Base-by-base conservation (phyloP, 2,113 vertebrate species). In the Noturus placidus region DNA sequence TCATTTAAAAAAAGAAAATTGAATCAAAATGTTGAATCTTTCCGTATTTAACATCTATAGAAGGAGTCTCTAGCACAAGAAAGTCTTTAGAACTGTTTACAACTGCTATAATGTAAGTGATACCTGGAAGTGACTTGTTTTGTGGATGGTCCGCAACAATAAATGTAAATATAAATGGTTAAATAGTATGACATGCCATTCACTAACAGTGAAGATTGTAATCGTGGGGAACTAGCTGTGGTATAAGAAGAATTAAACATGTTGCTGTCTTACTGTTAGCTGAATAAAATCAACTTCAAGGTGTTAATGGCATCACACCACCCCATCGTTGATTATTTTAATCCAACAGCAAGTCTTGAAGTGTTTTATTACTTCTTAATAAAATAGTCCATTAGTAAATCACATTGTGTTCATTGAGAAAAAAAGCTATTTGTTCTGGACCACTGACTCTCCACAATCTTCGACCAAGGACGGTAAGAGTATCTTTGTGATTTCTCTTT, bases 401-500 rank as follows among this genome's bases (percentile, higher is more conserved):
- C 19, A 38, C 30, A 27, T 25, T 59, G 33, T 50, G 30, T 81
- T 59, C 54, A 59, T 14, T 14, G 27, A 78, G 54, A n/a, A 46
- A 79, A 78, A 33, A 79, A 25, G 54, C 54, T 35, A 5, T 80
- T 63, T 67, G 61, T 69, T 25, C 17, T 54, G 63, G 63, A 52
- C 20, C 83, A 56, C 46, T 57, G 67, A 25, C 54, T 59, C 52
- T 74, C 30, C 72, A 76, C 27, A 59, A 33, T 3, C 78, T 74
- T 46, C 10, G n/a, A 11, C 20, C 0, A 5, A 70, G 13, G 15
- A 81, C 80, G 35, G 30, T 77, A 46, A 30, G 83, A 57, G 59
- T 63, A 59, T 38, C 82, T 86, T 67, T 33, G 9, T 88, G 22
- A 20, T 42, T 65, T 70, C 86, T 87, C 65, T 90, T 83, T 70